phyloP scores from a whole-genome alignment of 23 tunicate species.

The Pegea sp. region DNA sequence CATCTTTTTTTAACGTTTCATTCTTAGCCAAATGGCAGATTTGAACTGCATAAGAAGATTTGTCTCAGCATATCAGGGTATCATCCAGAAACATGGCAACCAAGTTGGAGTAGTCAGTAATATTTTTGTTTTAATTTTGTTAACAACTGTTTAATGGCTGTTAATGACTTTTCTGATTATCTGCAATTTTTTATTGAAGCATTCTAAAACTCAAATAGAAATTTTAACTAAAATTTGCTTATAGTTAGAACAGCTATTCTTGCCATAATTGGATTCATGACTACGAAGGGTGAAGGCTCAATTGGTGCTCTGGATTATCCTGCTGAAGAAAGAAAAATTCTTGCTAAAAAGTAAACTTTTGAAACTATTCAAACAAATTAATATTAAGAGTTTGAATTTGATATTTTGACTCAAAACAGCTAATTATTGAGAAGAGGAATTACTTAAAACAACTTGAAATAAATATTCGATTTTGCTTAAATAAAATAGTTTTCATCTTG shows the following conservation, averaged over 20 bases:
- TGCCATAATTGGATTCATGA: conserved; percentile 95
- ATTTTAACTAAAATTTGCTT: not conserved
- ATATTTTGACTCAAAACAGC: too few relatives aligned
- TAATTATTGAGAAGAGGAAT: too few relatives aligned
- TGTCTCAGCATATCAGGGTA: conserved; percentile 97
- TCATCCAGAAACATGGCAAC: conserved; percentile 99
- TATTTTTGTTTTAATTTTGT: not conserved
- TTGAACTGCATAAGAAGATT: conserved; percentile 90
- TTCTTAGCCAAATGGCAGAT: conserved; percentile 67
- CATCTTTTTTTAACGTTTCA: too few relatives aligned
- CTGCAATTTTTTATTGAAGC: too few relatives aligned
- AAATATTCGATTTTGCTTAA: too few relatives aligned
- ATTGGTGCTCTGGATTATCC: conserved; percentile 90
- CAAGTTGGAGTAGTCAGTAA: conserved; percentile 84
- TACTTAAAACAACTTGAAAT: too few relatives aligned
- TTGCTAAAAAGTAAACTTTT: conserved; percentile 67
- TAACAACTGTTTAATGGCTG: too few relatives aligned
- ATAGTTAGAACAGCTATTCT: conserved; percentile 81
- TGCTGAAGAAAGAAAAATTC: conserved; percentile 61
- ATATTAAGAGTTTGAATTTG: too few relatives aligned
- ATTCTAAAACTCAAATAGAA: not conserved
- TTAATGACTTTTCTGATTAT: too few relatives aligned
- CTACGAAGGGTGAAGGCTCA: conserved; percentile 94
- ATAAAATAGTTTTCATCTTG: too few relatives aligned
- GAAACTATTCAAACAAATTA: too few relatives aligned